Conservation (phyloP, 92 coral and sea anemone genomes). For the Muricea muricata region DNA sequence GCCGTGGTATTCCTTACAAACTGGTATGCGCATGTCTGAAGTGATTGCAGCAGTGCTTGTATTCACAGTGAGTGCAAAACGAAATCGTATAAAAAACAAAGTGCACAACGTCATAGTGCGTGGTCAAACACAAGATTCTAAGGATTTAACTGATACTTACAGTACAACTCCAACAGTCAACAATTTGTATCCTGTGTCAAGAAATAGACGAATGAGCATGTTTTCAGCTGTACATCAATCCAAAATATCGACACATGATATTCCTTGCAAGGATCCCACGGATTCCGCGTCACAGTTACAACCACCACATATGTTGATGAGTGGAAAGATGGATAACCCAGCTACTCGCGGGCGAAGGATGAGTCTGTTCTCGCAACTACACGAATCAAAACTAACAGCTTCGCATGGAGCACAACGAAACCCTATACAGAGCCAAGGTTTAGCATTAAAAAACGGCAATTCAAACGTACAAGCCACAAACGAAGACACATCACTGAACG, state of each 20-base stretch:
- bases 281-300: not conserved
- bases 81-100: conserved; percentile 77
- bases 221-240: conserved; percentile 51
- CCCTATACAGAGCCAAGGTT: conserved; percentile 15
- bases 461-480: not conserved
- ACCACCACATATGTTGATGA: not conserved
- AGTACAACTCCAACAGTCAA: not conserved
- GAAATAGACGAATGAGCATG: conserved; percentile 61
- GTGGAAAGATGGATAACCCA: not conserved
- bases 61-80: conserved; percentile 94
- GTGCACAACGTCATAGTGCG: conserved; percentile 55
- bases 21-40: conserved; percentile 75
- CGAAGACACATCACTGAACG: not conserved
- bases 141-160: not conserved
- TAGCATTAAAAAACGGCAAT: not conserved
- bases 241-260: conserved; percentile 22
- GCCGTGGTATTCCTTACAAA: conserved; percentile 91
- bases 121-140: not conserved
- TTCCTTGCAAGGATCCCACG: not conserved
- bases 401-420: not conserved
- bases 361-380: conserved; percentile 59
- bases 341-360: conserved; percentile 22
- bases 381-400: not conserved
- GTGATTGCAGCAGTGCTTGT: conserved; percentile 78
- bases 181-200: not conserved